phyloP scores from a whole-genome alignment of 2,113 vertebrate genomes.

The Electrona antarctica region DNA sequence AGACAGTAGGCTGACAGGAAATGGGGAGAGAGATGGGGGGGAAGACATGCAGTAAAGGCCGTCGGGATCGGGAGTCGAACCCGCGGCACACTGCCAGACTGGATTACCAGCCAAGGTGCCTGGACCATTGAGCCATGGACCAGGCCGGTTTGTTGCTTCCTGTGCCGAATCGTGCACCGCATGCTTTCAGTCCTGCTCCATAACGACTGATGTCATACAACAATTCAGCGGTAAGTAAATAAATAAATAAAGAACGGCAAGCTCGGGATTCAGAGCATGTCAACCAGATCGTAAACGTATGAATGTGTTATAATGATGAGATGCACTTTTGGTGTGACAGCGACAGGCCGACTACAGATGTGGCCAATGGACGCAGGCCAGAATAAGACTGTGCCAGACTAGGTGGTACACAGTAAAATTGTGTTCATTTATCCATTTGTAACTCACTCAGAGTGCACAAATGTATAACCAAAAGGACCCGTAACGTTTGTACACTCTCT shows the following conservation, averaged over 20 bases:
- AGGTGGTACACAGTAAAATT: too few species aligned
- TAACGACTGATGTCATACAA: neutral
- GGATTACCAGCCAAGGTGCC: too few species aligned
- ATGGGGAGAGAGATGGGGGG: too few species aligned
- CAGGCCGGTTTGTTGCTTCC: constrained; percentile 1
- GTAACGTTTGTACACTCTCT: too few species aligned
- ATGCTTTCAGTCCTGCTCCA: neutral
- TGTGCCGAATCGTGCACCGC: neutral
- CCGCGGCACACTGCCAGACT: too few species aligned
- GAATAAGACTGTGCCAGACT: constrained; percentile 47
- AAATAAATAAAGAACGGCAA: neutral
- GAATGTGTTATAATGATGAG: neutral
- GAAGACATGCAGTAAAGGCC: too few species aligned
- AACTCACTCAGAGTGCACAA: too few species aligned
- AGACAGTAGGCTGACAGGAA: too few species aligned
- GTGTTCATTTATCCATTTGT: too few species aligned
- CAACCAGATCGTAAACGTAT: constrained; percentile 1
- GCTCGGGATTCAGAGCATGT: neutral
- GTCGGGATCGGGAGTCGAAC: too few species aligned
- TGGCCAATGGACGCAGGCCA: constrained; percentile 54
- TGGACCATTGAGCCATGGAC: too few species aligned
- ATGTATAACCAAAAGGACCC: too few species aligned
- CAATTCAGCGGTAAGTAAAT: neutral
- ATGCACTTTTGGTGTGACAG: neutral
- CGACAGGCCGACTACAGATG: neutral